Base-by-base conservation (phyloP, 2,888 invertebrate genomes). In the Unio delphinus region DNA sequence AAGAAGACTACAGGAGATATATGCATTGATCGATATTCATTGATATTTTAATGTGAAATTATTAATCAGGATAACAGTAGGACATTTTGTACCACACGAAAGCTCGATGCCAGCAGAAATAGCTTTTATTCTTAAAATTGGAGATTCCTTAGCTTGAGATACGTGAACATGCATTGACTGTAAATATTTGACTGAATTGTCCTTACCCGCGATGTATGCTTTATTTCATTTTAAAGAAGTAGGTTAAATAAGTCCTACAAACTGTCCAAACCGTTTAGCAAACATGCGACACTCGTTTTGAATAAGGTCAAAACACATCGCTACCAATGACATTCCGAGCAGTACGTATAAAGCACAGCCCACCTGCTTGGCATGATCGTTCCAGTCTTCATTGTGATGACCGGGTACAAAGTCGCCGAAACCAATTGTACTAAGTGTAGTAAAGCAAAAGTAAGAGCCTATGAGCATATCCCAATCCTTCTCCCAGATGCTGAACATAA, bases 401-500 rank as follows among this genome's bases (percentile, higher is more conserved):
- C 89, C 89, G 0, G 90, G 90, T 4, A 89, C 89, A 60, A 87
- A 84, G 76, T 90, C 90, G 6, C 90, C 90, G 71, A 90, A 90
- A 6, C 90, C 90, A 20, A 90, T 90, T 54, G 90, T 90, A 63
- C 88, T 88, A 23, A 90, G 82, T 7, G 90, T 90, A 70, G 90
- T 87, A 78, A 90, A 90, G 69, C 90, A 90, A 83, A 90, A 91
- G 78, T 91, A 91, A 67, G 90, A 89, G 67, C 97, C 97, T 82
- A 97, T 96, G 75, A 99, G 92, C 87, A 95, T 94, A 81, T 94
- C 93, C 98, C 98, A 98, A 57, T 94, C 93, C 23, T 97, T 97
- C 72, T 98, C 98, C 96, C 97, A 98, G 86, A 94, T 92, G 4
- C 94, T 93, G 90, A 99, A 99, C 65, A 99, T 92, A 87, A 95